These are phyloP conservation scores for Actenoides lindsayi DNA, from an alignment of 2,113 vertebrate genomes.

Conservation along the genomic window DNA sequence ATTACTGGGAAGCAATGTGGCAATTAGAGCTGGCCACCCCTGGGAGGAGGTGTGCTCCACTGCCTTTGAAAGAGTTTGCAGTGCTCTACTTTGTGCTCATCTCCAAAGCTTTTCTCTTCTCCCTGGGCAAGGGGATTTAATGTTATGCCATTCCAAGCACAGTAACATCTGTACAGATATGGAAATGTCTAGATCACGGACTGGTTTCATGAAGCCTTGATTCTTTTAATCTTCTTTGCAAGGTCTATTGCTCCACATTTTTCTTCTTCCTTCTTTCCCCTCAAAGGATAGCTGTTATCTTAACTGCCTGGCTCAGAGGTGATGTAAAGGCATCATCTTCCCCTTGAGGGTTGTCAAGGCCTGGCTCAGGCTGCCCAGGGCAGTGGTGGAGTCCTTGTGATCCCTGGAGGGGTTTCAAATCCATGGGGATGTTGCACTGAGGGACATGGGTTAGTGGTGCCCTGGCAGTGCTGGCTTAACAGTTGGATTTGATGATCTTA, in stretches of 20 bases:
- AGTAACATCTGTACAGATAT: not conserved
- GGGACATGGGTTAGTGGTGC: not conserved
- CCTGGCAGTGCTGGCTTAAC: not conserved
- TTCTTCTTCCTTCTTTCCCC: not conserved
- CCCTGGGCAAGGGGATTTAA: not conserved
- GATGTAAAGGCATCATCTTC: not conserved
- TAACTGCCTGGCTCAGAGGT: not conserved
- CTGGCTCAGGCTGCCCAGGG: not conserved
- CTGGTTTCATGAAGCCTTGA: not conserved
- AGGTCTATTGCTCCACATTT: not conserved
- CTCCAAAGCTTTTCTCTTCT: not conserved
- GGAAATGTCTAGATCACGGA: not conserved
- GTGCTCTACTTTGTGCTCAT: not conserved
- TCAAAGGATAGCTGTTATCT: not conserved
- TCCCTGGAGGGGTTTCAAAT: not conserved
- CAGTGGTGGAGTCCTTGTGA: not conserved
- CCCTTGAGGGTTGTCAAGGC: not conserved
- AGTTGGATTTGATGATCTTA: not conserved
- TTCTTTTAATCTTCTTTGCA: not conserved
- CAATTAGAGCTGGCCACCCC: slow-evolving; percentile 43
- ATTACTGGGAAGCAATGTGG: slow-evolving; percentile 37
- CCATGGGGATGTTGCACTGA: not conserved
- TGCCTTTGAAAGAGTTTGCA: not conserved
- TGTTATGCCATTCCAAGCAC: not conserved
- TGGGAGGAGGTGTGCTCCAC: not conserved